Base-by-base conservation (phyloP, 2,113 vertebrate genomes). In the Symphodus melops region DNA sequence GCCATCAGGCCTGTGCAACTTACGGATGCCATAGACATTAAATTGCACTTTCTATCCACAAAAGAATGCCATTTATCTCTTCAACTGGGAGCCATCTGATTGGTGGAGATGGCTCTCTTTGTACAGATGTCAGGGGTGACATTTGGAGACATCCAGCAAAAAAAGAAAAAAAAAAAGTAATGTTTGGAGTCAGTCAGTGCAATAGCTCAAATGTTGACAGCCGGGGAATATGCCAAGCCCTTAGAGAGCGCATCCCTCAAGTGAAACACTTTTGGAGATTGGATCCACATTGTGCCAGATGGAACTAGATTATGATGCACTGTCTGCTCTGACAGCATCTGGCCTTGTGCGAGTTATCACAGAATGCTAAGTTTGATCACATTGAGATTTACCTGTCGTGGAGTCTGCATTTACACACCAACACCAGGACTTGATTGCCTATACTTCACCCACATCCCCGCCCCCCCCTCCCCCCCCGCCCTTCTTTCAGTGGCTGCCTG, bases 21-120 rank as follows among this genome's bases (percentile, higher is more conserved):
- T 83, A 87, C 39, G 46, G 77, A 85, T 59, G 63, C 75, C 81
- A 73, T 82, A 77, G 85, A 93, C 87, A 88, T 91, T 86, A 82
- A 73, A 92, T 87, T 89, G 74, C 70, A 68, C 84, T 91, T 72
- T 73, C 79, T 74, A 58, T 72, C 77, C 55, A 51, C 58, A 51
- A 90, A 33, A 90, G 80, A 85, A 83, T 56, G 52, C 49, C 63
- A 88, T 94, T 92, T 88, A 86, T 93, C 89, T 88, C 79, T 61
- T 81, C 59, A 62, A 77, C 68, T 56, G 6, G 16, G 42, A 74
- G 75, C 64, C 56, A 52, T 66, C 82, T 71, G 84, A 91, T 89
- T 90, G 88, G 86, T 54, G 53, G 81, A 80, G 82, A 82, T 75
- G 77, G 66, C 62, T 87, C 75, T 83, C 81, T 91, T 86, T 85